These are phyloP conservation scores for Caenorhabditis angaria DNA, from an alignment of 2,888 invertebrate species.

Conservation along the genomic window DNA sequence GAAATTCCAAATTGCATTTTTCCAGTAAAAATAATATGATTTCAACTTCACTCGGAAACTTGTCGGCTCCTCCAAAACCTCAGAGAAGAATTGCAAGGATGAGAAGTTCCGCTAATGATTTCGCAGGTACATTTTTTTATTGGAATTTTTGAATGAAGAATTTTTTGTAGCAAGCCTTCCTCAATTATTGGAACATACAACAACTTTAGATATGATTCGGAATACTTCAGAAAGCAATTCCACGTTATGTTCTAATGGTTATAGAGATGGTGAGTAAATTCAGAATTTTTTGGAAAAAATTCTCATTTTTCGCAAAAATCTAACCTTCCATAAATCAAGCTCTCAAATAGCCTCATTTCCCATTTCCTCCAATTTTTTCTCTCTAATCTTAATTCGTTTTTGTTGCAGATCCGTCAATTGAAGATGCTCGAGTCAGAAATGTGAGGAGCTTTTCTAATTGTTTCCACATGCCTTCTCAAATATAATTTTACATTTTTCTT, in stretches of 20 bases:
- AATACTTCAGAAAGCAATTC: slow-evolving; percentile 16
- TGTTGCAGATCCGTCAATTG: slow-evolving; percentile 19
- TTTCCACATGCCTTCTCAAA: slow-evolving; percentile 1
- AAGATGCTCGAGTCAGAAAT: slow-evolving; percentile 33
- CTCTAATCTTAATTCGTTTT: neutral
- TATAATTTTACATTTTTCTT: slow-evolving; percentile 15
- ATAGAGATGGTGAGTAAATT: neutral
- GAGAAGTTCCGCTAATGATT: slow-evolving; percentile 31
- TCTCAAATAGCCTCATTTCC: neutral
- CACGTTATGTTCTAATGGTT: slow-evolving; percentile 21
- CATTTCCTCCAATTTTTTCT: neutral
- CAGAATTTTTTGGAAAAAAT: slow-evolving; percentile 1
- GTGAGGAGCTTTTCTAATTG: slow-evolving; percentile 25
- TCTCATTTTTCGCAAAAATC: neutral
- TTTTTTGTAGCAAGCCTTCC: slow-evolving; percentile 31
- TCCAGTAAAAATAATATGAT: slow-evolving; percentile 39
- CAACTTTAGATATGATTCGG: slow-evolving; percentile 13
- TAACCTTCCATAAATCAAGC: too few species aligned
- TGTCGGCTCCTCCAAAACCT: slow-evolving; percentile 49
- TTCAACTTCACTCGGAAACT: slow-evolving; percentile 39
- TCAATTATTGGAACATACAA: slow-evolving; percentile 23
- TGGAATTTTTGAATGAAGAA: neutral
- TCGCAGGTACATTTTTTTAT: slow-evolving; percentile 2
- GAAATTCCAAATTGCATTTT: neutral
- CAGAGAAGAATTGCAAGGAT: slow-evolving; percentile 48